Evolutionary conservation across 2,113 vertebrate species (phyloP).

Genomic region (Syrmaticus mikado): DNA sequence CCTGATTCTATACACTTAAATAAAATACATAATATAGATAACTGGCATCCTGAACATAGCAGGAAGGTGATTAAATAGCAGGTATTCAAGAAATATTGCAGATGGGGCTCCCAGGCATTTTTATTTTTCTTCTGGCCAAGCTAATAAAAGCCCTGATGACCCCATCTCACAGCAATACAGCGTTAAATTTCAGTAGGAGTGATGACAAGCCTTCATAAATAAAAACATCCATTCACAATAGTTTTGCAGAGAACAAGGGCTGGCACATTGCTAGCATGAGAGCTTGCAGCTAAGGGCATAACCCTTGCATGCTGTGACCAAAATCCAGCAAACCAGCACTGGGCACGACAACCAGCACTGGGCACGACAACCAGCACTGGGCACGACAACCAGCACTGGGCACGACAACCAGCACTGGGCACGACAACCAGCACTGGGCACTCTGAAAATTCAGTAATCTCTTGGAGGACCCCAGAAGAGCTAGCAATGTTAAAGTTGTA

Average conservation of each 20-base stretch:
- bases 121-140: slow-evolving; percentile 47
- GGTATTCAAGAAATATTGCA: slow-evolving; percentile 34
- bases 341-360: fast-evolving
- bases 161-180: slow-evolving; percentile 6
- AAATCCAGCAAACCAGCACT: not conserved
- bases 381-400: not conserved
- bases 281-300: not conserved
- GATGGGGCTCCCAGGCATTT: slow-evolving; percentile 23
- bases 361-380: too few species aligned
- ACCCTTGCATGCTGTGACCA: fast-evolving
- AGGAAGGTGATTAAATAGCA: slow-evolving; percentile 46
- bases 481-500: not conserved
- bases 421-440: not conserved
- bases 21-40: slow-evolving; percentile 41
- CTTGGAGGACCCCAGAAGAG: not conserved
- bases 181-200: not conserved
- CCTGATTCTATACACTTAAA: slow-evolving; percentile 45
- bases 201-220: slow-evolving; percentile 48
- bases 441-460: not conserved
- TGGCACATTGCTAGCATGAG: not conserved
- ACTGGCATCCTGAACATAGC: not conserved
- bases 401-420: fast-evolving
- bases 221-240: slow-evolving; percentile 20
- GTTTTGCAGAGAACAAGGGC: not conserved
- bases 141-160: slow-evolving; percentile 32